These are phyloP conservation scores for Limnephilus lunatus DNA, from an alignment of 2,888 invertebrate species.

Conservation along the genomic window DNA sequence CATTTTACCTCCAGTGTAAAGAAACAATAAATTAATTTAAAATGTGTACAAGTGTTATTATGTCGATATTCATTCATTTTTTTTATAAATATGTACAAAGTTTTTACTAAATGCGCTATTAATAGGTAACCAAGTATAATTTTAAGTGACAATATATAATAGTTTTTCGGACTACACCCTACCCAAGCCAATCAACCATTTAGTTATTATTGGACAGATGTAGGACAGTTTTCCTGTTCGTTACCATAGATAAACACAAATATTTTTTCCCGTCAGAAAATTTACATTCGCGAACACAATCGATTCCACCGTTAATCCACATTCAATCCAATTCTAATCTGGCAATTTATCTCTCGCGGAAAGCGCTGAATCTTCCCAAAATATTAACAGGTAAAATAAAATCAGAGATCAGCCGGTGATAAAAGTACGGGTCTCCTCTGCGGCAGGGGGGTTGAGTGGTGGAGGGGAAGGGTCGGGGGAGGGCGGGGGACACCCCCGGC, in stretches of 20 bases:
- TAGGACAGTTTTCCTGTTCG: no score
- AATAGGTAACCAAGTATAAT: no score
- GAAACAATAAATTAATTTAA: no score
- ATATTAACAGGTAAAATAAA: slow-evolving; percentile 39
- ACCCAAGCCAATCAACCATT: no score
- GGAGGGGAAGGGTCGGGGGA: background rate
- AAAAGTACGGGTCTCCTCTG: background rate
- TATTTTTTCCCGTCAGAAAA: background rate
- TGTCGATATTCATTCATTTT: no score
- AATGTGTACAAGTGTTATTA: no score
- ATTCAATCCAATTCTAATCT: slow-evolving; percentile 2
- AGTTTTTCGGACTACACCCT: no score
- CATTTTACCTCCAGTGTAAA: no score
- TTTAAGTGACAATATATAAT: no score
- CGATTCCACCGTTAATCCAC: background rate
- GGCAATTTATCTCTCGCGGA: background rate
- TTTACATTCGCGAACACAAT: background rate
- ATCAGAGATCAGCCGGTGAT: slow-evolving; percentile 40
- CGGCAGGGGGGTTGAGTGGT: background rate
- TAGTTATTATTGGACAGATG: no score
- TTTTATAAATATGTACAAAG: no score
- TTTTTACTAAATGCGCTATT: no score
- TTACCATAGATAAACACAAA: background rate
- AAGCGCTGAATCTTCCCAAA: slow-evolving; percentile 6
- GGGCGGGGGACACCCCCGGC: slow-evolving; percentile 27